A percentile compares a stretch with the other conserved stretches of the same genome.
Evolutionary conservation across 1,140 invertebrate species (phyloP).

Genomic region (Meloidogyne hapla): DNA sequence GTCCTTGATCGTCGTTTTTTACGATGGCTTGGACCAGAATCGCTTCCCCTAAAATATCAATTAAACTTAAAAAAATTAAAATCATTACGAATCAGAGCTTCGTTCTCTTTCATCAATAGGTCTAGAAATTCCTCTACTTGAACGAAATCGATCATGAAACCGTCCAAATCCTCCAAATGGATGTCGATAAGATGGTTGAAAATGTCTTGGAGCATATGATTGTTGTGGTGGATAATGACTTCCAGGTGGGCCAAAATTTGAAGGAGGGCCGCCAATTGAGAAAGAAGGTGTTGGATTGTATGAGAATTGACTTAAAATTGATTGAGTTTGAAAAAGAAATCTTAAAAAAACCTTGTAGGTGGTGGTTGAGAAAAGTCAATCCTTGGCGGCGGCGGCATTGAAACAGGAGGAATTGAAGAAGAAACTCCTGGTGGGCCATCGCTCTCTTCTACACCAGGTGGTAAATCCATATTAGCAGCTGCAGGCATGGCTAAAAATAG

Average conservation of each 20-base stretch:
- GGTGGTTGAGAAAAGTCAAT: conserved; percentile 14
- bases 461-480: conserved; percentile 11
- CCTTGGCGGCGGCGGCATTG: background rate
- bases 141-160: conserved; percentile 18
- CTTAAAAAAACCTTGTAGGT: conserved; percentile 10
- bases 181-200: conserved; percentile 32
- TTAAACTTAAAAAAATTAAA: background rate
- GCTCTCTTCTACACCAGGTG: conserved; percentile 40
- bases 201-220: conserved; percentile 1
- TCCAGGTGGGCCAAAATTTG: background rate
- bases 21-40: conserved; percentile 9
- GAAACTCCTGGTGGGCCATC: conserved; percentile 37
- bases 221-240: conserved; percentile 2
- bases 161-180: conserved; percentile 15
- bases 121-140: conserved; percentile 9
- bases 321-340: background rate
- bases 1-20: conserved; percentile 5
- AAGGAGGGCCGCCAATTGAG: background rate
- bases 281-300: background rate
- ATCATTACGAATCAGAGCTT: conserved; percentile 14
- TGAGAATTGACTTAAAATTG: conserved; percentile 24
- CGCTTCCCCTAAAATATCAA: conserved; percentile 12
- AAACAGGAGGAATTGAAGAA: background rate
- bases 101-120: background rate
- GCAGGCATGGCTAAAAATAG: background rate